Evolutionary conservation across 2,797 vertebrate genomes (phyloP).

Genomic region (Heterohyrax brucei): DNA sequence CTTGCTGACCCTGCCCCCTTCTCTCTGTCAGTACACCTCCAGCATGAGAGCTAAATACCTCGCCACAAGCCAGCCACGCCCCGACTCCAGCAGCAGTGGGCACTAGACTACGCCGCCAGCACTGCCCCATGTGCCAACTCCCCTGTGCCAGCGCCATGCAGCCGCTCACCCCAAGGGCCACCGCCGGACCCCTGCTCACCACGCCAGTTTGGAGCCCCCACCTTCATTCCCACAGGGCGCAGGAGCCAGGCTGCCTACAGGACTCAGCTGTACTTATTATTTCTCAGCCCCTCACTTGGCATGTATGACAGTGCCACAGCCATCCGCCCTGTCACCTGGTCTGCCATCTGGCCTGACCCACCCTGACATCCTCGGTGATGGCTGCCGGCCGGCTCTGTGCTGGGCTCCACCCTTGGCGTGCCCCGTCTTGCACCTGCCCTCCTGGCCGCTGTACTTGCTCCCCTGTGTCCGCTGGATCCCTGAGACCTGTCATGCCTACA

Average conservation of each 20-base stretch:
- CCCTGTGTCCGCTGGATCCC: not conserved
- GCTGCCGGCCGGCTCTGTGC: not conserved
- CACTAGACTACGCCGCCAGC: conserved; percentile 90
- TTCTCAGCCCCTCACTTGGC: not conserved
- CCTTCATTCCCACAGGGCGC: conserved; percentile 5
- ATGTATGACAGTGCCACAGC: no score
- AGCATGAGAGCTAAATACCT: conserved; percentile 99
- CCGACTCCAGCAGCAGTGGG: conserved; percentile 93
- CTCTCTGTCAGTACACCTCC: conserved; percentile 97
- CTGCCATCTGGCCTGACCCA: not conserved
- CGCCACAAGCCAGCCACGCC: conserved; percentile 96
- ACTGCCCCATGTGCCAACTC: conserved; percentile 89
- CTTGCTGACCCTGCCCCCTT: conserved; percentile 51
- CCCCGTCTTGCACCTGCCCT: not conserved
- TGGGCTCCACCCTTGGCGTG: not conserved
- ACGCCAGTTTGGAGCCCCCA: conserved; percentile 45
- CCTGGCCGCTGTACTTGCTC: not conserved
- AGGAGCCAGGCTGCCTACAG: not conserved
- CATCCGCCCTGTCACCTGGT: no score
- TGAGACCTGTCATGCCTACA: not conserved
- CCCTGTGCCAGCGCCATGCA: conserved; percentile 90
- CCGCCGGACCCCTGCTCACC: conserved; percentile 69
- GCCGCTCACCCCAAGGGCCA: conserved; percentile 83
- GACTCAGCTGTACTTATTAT: not conserved
- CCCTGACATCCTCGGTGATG: not conserved